A percentile compares a stretch with the other conserved stretches of the same genome.
These are phyloP conservation scores for Drosophila seguyi DNA, from an alignment of 1,140 invertebrate species.

Conservation along the genomic window DNA sequence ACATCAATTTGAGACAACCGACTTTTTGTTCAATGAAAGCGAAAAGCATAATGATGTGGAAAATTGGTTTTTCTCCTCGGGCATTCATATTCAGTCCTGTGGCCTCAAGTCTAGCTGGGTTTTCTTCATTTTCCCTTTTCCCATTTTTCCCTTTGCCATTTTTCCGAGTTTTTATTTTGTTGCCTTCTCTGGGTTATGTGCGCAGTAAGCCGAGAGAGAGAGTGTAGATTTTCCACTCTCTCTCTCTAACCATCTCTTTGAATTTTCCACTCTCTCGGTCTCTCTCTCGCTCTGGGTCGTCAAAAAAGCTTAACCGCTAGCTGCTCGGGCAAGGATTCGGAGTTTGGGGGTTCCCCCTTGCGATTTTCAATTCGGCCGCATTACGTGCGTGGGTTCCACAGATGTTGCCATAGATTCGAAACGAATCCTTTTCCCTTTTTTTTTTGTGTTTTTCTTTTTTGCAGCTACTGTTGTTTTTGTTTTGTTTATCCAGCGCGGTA, in stretches of 20 bases:
- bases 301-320: conserved; percentile 76
- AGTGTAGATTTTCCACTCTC: conserved; percentile 15
- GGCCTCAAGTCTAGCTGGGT: conserved; percentile 25
- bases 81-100: conserved; percentile 31
- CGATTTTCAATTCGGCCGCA: conserved; percentile 40
- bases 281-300: conserved; percentile 35
- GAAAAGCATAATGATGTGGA: conserved; percentile 78
- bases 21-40: conserved; percentile 58
- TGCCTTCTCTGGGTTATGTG: conserved; percentile 82
- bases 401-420: conserved; percentile 41
- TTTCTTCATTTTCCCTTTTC: conserved; percentile 22
- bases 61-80: conserved; percentile 68
- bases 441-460: not conserved
- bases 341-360: conserved; percentile 41
- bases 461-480: conserved; percentile 32
- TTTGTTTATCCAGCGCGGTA: conserved; percentile 34
- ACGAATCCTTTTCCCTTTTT: conserved; percentile 18
- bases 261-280: not conserved
- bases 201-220: conserved; percentile 51
- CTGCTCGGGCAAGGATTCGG: conserved; percentile 31
- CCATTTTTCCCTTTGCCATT: conserved; percentile 32
- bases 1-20: too few species aligned
- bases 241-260: not conserved
- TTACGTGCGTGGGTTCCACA: conserved; percentile 59
- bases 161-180: conserved; percentile 62